Evolutionary conservation across 30 jellyfish, hydroid and myxozoan species (phyloP), one percentile per base, ranked within the genome.

Genomic region (Aurelia sp.): DNA sequence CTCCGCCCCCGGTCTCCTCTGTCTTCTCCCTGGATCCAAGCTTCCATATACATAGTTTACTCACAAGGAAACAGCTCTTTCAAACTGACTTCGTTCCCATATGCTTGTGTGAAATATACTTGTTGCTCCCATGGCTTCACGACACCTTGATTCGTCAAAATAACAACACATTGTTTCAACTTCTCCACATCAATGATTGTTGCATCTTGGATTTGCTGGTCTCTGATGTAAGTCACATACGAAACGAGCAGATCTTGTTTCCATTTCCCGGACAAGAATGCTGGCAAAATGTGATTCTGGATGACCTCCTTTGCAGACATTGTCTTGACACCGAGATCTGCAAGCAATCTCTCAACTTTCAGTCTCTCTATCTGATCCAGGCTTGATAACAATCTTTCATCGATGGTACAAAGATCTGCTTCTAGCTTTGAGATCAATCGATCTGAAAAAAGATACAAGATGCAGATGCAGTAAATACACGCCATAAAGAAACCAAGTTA

Each of bases 261-360:
- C 98, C 96, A 91, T 22, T 76, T 69, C n/a, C 87, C 92, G 0
- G 80, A 47, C 73, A 79, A 64, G 61, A 91, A 78, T 9, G 80
- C 51, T 57, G 98, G 98, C 10, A 91, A 13, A 13, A 91, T 79
- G 77, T 85, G 90, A 75, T 73, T 81, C 8, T 91, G 67, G 7
- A 91, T 80, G 10, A 85, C 86, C 35, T 77, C 96, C 30, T 18
- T 31, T 58, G 96, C 94, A 44, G 93, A 68, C 68, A 85, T 84
- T 5, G 41, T 33, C 67, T 85, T 91, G 30, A 91, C 90, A 8
- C 98, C 98, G n/a, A 91, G 87, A 8, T 91, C 98, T 27, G 85
- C 59, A 61, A 91, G 72, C 13, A 91, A 81, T 44, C 93, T 52
- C 51, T 53, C 84, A 27, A 91, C 92, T 41, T 72, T 94, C 31